Evolutionary conservation across 2,888 invertebrate genomes (phyloP), one percentile per base, ranked within the genome.

Genomic region (Doris montereyensis): DNA sequence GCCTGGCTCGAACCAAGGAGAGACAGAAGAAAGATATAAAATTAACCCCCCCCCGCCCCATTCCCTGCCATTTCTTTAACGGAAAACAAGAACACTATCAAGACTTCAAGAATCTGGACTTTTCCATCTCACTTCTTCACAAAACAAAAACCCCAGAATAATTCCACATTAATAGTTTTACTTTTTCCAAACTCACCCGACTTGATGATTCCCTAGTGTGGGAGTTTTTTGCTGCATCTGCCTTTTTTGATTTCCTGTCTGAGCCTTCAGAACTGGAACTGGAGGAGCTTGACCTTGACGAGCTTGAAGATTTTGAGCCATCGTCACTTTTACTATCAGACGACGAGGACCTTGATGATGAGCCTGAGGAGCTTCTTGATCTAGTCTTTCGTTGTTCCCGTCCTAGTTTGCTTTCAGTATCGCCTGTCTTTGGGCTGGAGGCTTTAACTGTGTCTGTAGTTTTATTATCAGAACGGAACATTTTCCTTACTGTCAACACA

Each of bases 261-360:
- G n/a, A n/a, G n/a, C n/a, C n/a, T 13, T 68, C 17, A 5, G 80
- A 76, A n/a, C 34, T 8, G 13, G 81, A 80, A 24, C 76, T 62
- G 26, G 74, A 74, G 21, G 76, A 75, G 26, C 67, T 26, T 1
- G 32, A 30, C 3, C 52, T 30, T 24, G 35, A 41, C 26, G 65
- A 60, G 24, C 73, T 26, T 68, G 80, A 80, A 13, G 75, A 78
- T 79, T 78, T 81, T 60, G 71, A 35, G 70, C 71, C 8, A 75
- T 67, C 57, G 76, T 78, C 3, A 60, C 73, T 73, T 76, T 71
- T 65, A 30, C 80, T 71, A 24, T 79, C 76, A 10, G 84, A 81
- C 32, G 82, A 78, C 35, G 83, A 83, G 77, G 86, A 86, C 74
- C 79, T 82, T 5, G 86, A 85, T 24, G 84, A 82, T 52, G 84